Evolutionary conservation across 2,888 invertebrate species (phyloP).

Genomic region (Hirtodrosophila trivittata): DNA sequence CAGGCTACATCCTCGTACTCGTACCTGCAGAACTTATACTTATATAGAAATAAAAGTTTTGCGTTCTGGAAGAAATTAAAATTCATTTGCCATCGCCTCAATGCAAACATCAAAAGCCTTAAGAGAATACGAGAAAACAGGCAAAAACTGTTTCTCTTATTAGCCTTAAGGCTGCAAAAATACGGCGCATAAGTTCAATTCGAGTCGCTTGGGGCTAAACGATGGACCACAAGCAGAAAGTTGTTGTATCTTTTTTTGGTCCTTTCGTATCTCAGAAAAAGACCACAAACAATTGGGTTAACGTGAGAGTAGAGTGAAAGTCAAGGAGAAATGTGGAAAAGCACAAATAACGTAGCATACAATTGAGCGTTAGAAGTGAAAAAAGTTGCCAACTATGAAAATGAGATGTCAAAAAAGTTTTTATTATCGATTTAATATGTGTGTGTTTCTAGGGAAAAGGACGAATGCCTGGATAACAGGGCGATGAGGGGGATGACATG

Average conservation of each 20-base stretch:
- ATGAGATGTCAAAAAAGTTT: slow-evolving; percentile 80
- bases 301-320: slow-evolving; percentile 36
- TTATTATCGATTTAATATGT: slow-evolving; percentile 78
- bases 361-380: slow-evolving; percentile 46
- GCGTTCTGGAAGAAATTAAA: slow-evolving; percentile 29
- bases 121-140: slow-evolving; percentile 3
- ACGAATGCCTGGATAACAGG: neutral
- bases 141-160: slow-evolving; percentile 7
- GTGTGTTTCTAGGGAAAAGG: slow-evolving; percentile 6
- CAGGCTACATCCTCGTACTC: neutral
- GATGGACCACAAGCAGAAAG: slow-evolving; percentile 4
- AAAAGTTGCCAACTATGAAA: slow-evolving; percentile 76
- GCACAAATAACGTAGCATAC: slow-evolving; percentile 39
- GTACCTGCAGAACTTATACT: too few species aligned
- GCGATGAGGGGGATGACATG: slow-evolving; percentile 1
- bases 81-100: slow-evolving; percentile 42
- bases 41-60: slow-evolving; percentile 11
- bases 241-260: slow-evolving; percentile 17
- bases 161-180: slow-evolving; percentile 35
- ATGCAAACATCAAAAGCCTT: slow-evolving; percentile 43
- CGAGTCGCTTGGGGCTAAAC: slow-evolving; percentile 16
- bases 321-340: slow-evolving; percentile 6
- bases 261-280: slow-evolving; percentile 10
- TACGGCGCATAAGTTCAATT: slow-evolving; percentile 36
- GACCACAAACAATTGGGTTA: slow-evolving; percentile 65